phyloP scores from a whole-genome alignment of 2,797 vertebrate genomes.

The Euthynnus affinis region DNA sequence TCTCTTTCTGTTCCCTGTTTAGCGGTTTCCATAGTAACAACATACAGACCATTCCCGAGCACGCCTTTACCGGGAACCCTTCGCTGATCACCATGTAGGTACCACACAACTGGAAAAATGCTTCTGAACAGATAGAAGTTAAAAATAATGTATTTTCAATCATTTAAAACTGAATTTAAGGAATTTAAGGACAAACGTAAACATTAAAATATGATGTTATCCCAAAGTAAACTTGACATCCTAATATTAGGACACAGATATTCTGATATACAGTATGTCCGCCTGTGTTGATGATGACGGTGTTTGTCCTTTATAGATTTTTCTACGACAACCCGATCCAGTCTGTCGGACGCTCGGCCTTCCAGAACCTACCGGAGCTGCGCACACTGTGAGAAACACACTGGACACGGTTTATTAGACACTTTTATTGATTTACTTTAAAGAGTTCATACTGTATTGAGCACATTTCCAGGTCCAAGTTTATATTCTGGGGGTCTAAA shows the following conservation, averaged over 20 bases:
- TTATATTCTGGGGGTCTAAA: too few relatives aligned
- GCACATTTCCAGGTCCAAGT: too few relatives aligned
- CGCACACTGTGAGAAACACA: conserved; percentile 89
- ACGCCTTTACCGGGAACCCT: conserved; percentile 93
- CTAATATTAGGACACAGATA: too few relatives aligned
- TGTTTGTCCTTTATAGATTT: conserved; percentile 79
- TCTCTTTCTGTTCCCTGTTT: conserved; percentile 58
- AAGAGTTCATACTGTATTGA: too few relatives aligned
- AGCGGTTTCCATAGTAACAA: conserved; percentile 97
- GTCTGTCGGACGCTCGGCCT: conserved; percentile 92
- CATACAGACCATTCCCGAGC: conserved; percentile 94
- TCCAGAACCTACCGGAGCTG: conserved; percentile 94
- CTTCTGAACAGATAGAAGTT: too few relatives aligned
- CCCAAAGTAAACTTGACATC: too few relatives aligned
- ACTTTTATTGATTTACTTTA: neutral
- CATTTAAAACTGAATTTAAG: too few relatives aligned
- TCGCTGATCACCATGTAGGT: conserved; percentile 94
- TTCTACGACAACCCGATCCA: conserved; percentile 97
- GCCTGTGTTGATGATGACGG: neutral
- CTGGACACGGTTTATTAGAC: neutral
- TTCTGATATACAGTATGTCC: conserved; percentile 10
- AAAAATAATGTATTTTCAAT: too few relatives aligned
- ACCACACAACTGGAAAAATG: neutral
- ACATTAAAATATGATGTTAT: too few relatives aligned
- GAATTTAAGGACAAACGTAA: too few relatives aligned